Percentiles rank a stretch among this genome's conserved stretches.
Conservation (phyloP, 2,113 vertebrate genomes). For the Psittacula cyanocephala region DNA sequence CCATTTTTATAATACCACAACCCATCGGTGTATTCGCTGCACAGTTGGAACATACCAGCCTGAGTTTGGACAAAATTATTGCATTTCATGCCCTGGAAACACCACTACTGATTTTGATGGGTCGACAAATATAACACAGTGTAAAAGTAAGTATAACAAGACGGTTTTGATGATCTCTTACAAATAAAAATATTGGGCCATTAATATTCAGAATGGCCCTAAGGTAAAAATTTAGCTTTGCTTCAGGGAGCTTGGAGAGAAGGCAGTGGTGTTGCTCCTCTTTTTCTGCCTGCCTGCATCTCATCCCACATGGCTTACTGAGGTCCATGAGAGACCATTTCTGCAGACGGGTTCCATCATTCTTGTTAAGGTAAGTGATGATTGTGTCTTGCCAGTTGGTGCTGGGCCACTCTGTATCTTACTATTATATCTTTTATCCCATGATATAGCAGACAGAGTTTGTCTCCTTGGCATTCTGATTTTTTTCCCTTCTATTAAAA, state of each 20-base stretch:
- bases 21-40: conserved; percentile 96
- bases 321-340: background rate
- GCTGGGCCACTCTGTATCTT: background rate
- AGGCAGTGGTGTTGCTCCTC: background rate
- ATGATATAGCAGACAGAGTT: background rate
- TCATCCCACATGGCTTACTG: background rate
- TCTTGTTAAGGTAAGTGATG: background rate
- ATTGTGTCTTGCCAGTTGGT: background rate
- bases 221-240: background rate
- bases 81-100: conserved; percentile 91
- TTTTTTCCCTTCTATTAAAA: background rate
- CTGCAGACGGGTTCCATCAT: background rate
- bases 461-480: background rate
- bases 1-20: conserved; percentile 94
- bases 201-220: background rate
- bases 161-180: background rate
- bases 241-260: background rate
- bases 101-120: conserved; percentile 97
- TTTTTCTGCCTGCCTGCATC: background rate
- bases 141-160: conserved; percentile 87
- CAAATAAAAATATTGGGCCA: background rate
- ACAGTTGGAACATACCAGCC: conserved; percentile 86
- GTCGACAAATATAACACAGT: conserved; percentile 93
- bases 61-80: conserved; percentile 94
- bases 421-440: background rate